Base-by-base conservation (phyloP, 2,797 vertebrate genomes). In the Chelonia mydas region DNA sequence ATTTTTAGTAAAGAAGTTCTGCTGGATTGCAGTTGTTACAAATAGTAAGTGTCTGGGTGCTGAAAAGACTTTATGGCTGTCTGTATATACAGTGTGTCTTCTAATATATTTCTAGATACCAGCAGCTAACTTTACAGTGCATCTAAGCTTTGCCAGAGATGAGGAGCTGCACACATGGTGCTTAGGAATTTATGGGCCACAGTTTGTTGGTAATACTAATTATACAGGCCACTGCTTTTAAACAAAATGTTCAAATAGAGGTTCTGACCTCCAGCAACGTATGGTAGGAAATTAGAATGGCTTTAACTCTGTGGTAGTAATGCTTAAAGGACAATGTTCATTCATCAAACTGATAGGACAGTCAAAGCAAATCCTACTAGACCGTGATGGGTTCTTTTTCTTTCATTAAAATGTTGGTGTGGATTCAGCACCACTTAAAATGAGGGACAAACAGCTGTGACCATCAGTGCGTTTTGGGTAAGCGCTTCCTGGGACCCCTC, bases 171-270 rank as follows among this genome's bases (percentile, higher is more conserved):
- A 77, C 7, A 5, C 0, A 0, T 0, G 3, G 72, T 2, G 19
- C 59, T 89, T 9, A 11, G 89, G 90, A 93, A 93, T 92, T 94
- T 96, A 88, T 89, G 55, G 84, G 79, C 72, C 93, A 61, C 86
- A 93, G 50, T 97, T 96, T 94, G 57, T 95, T 87, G 53, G 84
- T 55, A 80, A 68, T 95, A 41, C 31, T 96, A 72, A 51, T 97
- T 95, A 96, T 95, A 90, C 81, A 96, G 94, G 76, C 88, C 53
- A 50, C 85, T 94, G 93, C 78, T 94, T 97, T 97, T 90, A 96
- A 95, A 90, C 31, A 80, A 94, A 96, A 95, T 90, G 37, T 80
- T 86, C 92, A 96, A 95, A 93, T 95, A 77, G 93, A 91, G 92
- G 94, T 93, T 95, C 78, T 96, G 95, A 95, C 96, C 94, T 89